Evolutionary conservation across 2,888 invertebrate genomes (phyloP), one percentile per base, ranked within the genome.

Genomic region (Carcina quercana): DNA sequence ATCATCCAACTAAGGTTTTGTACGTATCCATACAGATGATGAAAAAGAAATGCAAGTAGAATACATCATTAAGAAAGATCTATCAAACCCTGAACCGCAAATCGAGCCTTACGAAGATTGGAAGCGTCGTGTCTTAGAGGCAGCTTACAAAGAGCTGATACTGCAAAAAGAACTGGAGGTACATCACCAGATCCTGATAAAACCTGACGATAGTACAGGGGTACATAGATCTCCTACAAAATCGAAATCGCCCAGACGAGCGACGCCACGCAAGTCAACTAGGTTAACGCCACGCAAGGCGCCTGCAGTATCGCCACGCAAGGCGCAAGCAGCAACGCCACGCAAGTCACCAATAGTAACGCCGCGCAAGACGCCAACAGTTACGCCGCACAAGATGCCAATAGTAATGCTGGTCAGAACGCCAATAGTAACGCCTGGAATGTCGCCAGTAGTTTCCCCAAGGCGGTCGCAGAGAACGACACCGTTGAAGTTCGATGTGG

Each of bases 81-180:
- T 45, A 24, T 0, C 47, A 27, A 11, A n/a, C n/a, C 32, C 42
- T 19, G 65, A 75, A 47, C 53, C 54, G 1, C 43, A 59, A 42
- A 49, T 74, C 26, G 89, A 90, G 57, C 74, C 86, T 1, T 90
- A 90, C 40, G 86, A 87, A 35, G 76, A 75, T 8, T 90, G 90
- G 90, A 89, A 86, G 38, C 63, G 62, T 13, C 71, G 89, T 20
- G 87, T 90, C 59, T 47, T 89, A 11, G 70, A 82, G 38, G 54
- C 66, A 6, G 86, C 89, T 0, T 70, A 72, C 34, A 62, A 59
- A 38, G 79, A 80, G 34, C 32, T 73, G 0, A 54, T 42, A 29
- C 2, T 51, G 24, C 25, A 41, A 3, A n/a, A n/a, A n/a, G n/a
- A n/a, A n/a, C n/a, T n/a, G n/a, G n/a, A n/a, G n/a, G n/a, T n/a